Percentiles rank a stretch among this genome's conserved stretches.
These are phyloP conservation scores for Trachemys scripta DNA, from an alignment of 2,113 vertebrate species.

Conservation along the genomic window DNA sequence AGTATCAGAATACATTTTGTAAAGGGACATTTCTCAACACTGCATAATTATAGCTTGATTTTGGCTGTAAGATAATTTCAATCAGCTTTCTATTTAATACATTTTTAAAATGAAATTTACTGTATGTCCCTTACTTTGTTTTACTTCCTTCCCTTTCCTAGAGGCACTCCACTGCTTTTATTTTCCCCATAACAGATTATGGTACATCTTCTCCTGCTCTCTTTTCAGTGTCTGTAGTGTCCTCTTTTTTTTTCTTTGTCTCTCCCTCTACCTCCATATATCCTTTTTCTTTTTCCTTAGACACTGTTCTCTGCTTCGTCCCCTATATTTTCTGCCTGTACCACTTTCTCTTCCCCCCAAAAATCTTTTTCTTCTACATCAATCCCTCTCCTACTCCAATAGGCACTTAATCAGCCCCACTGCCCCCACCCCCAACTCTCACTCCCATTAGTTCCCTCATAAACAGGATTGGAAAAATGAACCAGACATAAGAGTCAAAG, in stretches of 20 bases:
- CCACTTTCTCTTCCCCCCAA: background rate
- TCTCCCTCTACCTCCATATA: background rate
- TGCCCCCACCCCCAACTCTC: background rate
- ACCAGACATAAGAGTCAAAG: background rate
- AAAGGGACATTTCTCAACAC: slow-evolving; percentile 1
- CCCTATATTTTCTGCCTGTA: background rate
- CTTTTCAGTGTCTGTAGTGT: background rate
- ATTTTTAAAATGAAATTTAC: background rate
- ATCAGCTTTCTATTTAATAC: background rate
- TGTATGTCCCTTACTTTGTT: background rate
- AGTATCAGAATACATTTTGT: slow-evolving; percentile 15
- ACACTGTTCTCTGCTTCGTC: background rate
- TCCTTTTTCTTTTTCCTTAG: background rate
- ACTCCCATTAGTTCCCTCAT: background rate
- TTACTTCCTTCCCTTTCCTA: background rate
- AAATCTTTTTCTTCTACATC: background rate
- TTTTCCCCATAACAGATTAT: background rate
- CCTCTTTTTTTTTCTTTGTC: background rate
- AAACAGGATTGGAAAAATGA: background rate
- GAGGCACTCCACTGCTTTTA: background rate
- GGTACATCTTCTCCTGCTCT: background rate
- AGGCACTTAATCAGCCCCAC: background rate
- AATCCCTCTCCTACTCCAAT: background rate
- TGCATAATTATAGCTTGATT: background rate
- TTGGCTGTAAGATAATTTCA: background rate